Conservation (phyloP, 2,888 invertebrate genomes). For the Himalopsyche japonica region DNA sequence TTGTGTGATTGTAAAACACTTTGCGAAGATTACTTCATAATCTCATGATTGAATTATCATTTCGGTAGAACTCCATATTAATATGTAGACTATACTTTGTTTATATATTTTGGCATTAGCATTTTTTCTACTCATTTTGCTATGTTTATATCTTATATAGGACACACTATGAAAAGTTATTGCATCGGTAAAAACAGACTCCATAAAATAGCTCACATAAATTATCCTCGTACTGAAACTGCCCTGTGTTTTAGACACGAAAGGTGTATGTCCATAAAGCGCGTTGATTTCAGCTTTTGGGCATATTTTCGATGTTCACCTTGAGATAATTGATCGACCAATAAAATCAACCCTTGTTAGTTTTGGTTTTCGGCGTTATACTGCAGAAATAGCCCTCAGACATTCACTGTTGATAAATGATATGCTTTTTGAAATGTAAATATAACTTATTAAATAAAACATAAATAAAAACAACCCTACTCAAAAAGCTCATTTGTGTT, state of each 20-base stretch:
- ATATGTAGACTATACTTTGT: too few species aligned
- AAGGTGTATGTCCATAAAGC: not conserved
- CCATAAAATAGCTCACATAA: too few species aligned
- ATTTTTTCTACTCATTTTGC: too few species aligned
- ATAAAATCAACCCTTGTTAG: slow-evolving; percentile 35
- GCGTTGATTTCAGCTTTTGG: slow-evolving; percentile 1
- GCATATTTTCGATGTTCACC: slow-evolving; percentile 21
- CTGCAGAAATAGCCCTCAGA: slow-evolving; percentile 8
- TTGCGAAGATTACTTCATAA: too few species aligned
- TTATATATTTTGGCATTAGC: too few species aligned
- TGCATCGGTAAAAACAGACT: too few species aligned
- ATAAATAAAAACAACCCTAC: slow-evolving; percentile 30
- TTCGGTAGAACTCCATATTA: too few species aligned
- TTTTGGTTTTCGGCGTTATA: not conserved
- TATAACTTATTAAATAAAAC: slow-evolving; percentile 22
- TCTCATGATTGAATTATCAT: too few species aligned
- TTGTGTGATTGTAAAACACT: too few species aligned
- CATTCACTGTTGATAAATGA: slow-evolving; percentile 11
- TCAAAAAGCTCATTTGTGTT: slow-evolving; percentile 21
- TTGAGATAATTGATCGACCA: slow-evolving; percentile 38
- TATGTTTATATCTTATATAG: too few species aligned
- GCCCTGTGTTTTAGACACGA: not conserved
- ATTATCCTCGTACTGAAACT: not conserved
- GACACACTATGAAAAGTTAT: too few species aligned
- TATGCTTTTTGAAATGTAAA: slow-evolving; percentile 29